Evolutionary conservation across 2,113 vertebrate genomes (phyloP), one percentile per base, ranked within the genome.

Genomic region (Mystacornis crossleyi): DNA sequence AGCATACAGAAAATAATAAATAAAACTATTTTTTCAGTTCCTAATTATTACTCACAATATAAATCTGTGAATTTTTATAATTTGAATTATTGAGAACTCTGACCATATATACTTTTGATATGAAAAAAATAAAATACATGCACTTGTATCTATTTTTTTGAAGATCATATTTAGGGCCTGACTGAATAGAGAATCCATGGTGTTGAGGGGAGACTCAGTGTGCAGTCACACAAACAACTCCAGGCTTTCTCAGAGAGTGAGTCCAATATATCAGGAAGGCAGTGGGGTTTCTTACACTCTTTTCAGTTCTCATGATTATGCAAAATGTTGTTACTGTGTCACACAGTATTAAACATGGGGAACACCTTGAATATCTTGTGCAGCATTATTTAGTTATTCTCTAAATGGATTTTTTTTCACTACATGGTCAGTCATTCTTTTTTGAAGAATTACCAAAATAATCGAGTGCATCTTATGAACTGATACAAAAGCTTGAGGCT

Each of bases 21-120:
- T 19, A 73, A 54, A 95, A 69, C 28, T 67, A 4, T 33, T 72
- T 81, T 90, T 94, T 71, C 33, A 61, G 18, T 85, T 96, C 90
- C 64, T 93, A 89, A 78, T 85, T 86, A 94, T 81, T 78, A 73
- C 78, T 89, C 42, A 74, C 40, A 84, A 19, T 45, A 90, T 60
- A 80, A 96, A 92, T 94, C 36, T 88, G 79, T 83, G 23, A 64
- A 20, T 62, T 95, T 95, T 86, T 95, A 67, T 36, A n/a, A 86
- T 83, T 89, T 93, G 6, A 90, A 69, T 93, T 83, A 79, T 47
- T 86, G 80, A 82, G 50, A 87, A 67, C n/a, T 94, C 60, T 89
- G 72, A 55, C 29, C 28, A 60, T 50, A 65, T 28, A 33, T 57
- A 57, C 19, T 86, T 79, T 24, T 79, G 10, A n/a, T 92, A 29